These are phyloP conservation scores for Nycticryphes semicollaris DNA, from an alignment of 2,113 vertebrate species.

Conservation along the genomic window DNA sequence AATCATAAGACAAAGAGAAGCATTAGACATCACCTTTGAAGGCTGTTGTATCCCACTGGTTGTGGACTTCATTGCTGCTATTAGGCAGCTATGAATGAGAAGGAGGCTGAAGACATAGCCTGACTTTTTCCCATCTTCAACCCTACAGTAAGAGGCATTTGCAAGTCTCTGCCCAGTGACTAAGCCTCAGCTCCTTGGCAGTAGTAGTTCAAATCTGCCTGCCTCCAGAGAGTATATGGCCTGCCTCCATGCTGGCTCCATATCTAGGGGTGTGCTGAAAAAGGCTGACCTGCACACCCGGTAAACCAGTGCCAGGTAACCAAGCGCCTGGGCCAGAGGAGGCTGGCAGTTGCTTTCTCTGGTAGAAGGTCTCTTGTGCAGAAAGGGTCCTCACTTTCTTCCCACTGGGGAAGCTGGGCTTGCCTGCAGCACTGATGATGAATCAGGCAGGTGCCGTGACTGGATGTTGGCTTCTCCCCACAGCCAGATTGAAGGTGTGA, in stretches of 20 bases:
- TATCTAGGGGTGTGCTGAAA: not conserved
- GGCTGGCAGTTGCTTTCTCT: not conserved
- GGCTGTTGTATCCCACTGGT: not conserved
- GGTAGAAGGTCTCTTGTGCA: not conserved
- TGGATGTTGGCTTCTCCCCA: not conserved
- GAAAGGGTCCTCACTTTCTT: not conserved
- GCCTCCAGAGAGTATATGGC: not conserved
- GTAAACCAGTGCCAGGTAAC: not conserved
- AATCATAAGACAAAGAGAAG: not conserved
- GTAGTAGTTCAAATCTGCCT: not conserved
- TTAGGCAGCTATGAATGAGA: not conserved
- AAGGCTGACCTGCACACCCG: not conserved
- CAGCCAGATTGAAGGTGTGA: conserved; percentile 85
- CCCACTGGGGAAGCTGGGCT: not conserved
- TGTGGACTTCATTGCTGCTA: not conserved
- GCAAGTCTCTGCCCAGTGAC: not conserved
- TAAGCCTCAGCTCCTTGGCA: not conserved
- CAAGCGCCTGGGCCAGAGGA: not conserved
- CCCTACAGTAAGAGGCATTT: not conserved
- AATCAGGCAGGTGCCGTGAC: not conserved
- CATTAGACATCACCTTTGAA: not conserved
- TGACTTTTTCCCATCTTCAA: not conserved
- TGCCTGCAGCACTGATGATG: not conserved
- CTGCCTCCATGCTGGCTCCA: accelerated
- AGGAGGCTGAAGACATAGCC: not conserved